Evolutionary conservation across 53 echinoderm and acorn worm genomes (phyloP).

Genomic region (Patiria pectinifera): DNA sequence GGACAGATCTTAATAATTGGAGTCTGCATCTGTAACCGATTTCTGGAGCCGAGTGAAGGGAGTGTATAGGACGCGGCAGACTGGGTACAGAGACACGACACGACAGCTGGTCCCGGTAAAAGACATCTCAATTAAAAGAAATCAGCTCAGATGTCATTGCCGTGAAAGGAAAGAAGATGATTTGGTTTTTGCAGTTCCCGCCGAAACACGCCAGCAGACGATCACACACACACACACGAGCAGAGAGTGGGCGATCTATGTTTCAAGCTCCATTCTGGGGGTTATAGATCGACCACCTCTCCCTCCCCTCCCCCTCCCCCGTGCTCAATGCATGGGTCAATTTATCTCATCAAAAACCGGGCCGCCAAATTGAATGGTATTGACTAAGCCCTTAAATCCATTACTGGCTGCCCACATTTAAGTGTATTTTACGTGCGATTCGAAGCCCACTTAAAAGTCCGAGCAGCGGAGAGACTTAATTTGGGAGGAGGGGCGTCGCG

Average conservation of each 20-base stretch:
- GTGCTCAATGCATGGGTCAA: background rate
- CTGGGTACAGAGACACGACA: background rate
- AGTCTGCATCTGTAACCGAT: conserved; percentile 27
- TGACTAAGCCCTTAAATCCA: conserved; percentile 63
- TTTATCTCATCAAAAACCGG: conserved; percentile 8
- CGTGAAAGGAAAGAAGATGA: background rate
- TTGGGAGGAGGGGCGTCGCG: background rate
- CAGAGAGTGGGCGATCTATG: background rate
- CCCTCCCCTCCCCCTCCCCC: background rate
- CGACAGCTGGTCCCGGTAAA: conserved; percentile 6
- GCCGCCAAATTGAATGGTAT: conserved; percentile 42
- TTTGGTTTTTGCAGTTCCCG: background rate
- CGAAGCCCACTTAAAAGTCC: conserved; percentile 25
- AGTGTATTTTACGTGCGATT: conserved; percentile 56
- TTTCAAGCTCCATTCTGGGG: background rate
- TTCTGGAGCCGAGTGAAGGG: background rate
- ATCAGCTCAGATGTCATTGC: background rate
- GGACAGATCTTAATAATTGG: background rate
- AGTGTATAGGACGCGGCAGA: background rate
- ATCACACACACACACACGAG: background rate
- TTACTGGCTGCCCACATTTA: conserved; percentile 42
- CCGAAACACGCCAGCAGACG: background rate
- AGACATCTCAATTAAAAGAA: conserved; percentile 45
- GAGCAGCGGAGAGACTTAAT: background rate
- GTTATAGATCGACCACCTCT: background rate